Evolutionary conservation across 2,113 vertebrate genomes (phyloP).

Genomic region (Platichthys stellatus): DNA sequence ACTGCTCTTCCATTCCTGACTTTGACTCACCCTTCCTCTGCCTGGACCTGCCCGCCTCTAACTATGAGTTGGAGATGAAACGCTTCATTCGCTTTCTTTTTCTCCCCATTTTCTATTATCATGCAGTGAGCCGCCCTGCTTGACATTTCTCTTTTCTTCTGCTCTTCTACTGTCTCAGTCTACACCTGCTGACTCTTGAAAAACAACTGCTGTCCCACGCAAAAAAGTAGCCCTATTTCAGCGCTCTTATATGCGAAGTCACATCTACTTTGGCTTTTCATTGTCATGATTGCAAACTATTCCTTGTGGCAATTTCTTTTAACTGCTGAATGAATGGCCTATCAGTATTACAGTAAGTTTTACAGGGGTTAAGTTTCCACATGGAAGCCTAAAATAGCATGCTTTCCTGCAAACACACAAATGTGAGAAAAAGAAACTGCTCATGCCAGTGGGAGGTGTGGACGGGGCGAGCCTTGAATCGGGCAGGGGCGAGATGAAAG

Average conservation of each 20-base stretch:
- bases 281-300: conserved; percentile 39
- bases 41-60: conserved; percentile 69
- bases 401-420: conserved; percentile 21
- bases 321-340: conserved; percentile 50
- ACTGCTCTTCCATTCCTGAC: conserved; percentile 69
- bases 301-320: conserved; percentile 51
- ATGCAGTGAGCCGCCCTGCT: conserved; percentile 63
- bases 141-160: conserved; percentile 74
- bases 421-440: conserved; percentile 29
- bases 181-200: conserved; percentile 73
- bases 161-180: conserved; percentile 49
- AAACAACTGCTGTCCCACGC: conserved; percentile 72
- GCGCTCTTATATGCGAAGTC: conserved; percentile 52
- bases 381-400: conserved; percentile 7
- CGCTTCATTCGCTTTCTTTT: conserved; percentile 62
- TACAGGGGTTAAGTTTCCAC: conserved; percentile 47
- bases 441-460: conserved; percentile 11
- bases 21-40: conserved; percentile 77
- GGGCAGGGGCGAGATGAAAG: conserved; percentile 34
- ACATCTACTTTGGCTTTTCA: conserved; percentile 48
- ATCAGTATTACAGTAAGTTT: conserved; percentile 49
- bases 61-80: conserved; percentile 76
- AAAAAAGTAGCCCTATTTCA: conserved; percentile 42
- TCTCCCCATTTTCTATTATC: conserved; percentile 69
- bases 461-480: conserved; percentile 33